Evolutionary conservation across 2,113 vertebrate species (phyloP).

Genomic region (Crotophaga sulcirostris): DNA sequence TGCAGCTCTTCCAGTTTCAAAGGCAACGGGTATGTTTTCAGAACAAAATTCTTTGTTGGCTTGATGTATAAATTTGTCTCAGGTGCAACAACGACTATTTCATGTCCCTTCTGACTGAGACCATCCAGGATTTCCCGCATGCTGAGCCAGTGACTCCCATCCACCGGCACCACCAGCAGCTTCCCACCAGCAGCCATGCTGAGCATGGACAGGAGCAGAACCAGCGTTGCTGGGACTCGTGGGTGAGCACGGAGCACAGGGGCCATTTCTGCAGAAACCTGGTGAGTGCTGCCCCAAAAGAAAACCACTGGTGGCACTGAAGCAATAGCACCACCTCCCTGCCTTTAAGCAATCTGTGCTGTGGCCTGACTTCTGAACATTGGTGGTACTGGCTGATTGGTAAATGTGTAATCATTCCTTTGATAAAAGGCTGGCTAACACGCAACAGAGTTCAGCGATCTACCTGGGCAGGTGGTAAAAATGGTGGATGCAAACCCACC

Average conservation of each 20-base stretch:
- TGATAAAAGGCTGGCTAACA: too few relatives aligned
- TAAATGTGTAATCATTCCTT: too few relatives aligned
- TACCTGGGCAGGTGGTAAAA: too few relatives aligned
- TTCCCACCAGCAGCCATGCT: slow-evolving; percentile 59
- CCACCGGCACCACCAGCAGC: slow-evolving; percentile 82
- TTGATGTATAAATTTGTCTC: slow-evolving; percentile 72
- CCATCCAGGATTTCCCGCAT: slow-evolving; percentile 65
- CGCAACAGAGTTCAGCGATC: too few relatives aligned
- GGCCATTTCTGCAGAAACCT: background rate
- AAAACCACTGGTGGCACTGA: accelerated
- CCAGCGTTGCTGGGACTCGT: background rate
- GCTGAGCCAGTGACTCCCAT: slow-evolving; percentile 89
- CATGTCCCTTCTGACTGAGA: slow-evolving; percentile 78
- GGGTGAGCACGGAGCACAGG: accelerated
- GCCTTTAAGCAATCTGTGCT: background rate
- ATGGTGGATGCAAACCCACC: too few relatives aligned
- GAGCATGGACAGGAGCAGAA: background rate
- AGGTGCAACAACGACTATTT: slow-evolving; percentile 76
- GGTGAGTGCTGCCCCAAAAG: background rate
- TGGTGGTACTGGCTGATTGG: too few relatives aligned
- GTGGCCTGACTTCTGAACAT: too few relatives aligned
- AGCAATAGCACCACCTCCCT: accelerated
- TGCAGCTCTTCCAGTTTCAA: slow-evolving; percentile 59
- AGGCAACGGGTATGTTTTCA: slow-evolving; percentile 73
- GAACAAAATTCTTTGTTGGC: slow-evolving; percentile 46